Evolutionary conservation across 1,140 invertebrate species (phyloP).

Genomic region (Venturia canescens): DNA sequence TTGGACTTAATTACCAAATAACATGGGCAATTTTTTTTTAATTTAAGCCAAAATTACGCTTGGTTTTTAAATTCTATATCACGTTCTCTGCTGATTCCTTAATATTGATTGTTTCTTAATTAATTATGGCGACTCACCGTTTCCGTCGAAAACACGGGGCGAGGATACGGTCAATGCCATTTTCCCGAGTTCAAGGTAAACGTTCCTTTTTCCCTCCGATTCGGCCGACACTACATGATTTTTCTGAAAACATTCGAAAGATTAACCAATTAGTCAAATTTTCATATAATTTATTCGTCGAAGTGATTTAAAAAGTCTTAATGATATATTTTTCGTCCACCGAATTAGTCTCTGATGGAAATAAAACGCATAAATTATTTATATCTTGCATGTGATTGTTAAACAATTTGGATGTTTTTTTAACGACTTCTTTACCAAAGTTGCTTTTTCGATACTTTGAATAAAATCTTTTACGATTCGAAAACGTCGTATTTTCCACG

Average conservation of each 20-base stretch:
- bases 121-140: constrained; percentile 58
- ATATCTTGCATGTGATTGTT: too few relatives aligned
- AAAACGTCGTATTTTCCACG: constrained; percentile 51
- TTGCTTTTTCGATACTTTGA: background rate
- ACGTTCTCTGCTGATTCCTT: background rate
- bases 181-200: constrained; percentile 46
- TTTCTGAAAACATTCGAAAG: constrained; percentile 39
- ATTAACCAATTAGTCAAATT: too few relatives aligned
- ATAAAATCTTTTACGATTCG: constrained; percentile 9
- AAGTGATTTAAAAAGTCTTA: too few relatives aligned
- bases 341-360: too few relatives aligned
- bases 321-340: too few relatives aligned
- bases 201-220: constrained; percentile 23
- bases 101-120: background rate
- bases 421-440: background rate
- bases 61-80: background rate
- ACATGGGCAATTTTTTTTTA: background rate
- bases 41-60: background rate
- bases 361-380: too few relatives aligned
- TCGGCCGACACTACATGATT: constrained; percentile 44
- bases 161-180: constrained; percentile 67
- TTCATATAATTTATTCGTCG: too few relatives aligned
- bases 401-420: background rate
- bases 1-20: background rate
- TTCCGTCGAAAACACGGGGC: constrained; percentile 68